A percentile compares a stretch with the other conserved stretches of the same genome.
phyloP scores from a whole-genome alignment of 1,140 invertebrate genomes.

The Rhagoletis zephyria region DNA sequence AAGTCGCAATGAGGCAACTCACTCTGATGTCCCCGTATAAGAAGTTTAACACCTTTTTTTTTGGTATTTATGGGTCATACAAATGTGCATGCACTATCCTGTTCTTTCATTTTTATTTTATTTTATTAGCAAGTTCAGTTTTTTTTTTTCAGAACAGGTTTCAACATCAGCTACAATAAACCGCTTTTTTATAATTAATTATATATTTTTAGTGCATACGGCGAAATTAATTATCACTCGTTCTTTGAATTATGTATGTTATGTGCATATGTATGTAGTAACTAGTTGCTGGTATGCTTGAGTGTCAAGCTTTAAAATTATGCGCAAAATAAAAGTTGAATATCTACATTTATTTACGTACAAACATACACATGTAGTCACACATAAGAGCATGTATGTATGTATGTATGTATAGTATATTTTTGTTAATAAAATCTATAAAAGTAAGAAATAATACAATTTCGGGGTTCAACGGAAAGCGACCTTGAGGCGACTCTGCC shows the following conservation, averaged over 20 bases:
- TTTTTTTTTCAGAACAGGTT: background rate
- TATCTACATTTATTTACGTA: no score
- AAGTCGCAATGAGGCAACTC: no score
- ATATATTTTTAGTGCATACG: background rate
- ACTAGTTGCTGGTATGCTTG: no score
- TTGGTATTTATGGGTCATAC: no score
- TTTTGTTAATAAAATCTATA: no score
- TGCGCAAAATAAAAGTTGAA: no score
- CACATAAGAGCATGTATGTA: background rate
- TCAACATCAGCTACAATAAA: background rate
- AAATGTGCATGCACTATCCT: no score
- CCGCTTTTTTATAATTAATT: background rate
- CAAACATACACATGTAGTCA: background rate
- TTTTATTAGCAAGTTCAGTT: background rate
- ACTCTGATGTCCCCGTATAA: no score
- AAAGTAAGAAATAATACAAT: conserved; percentile 12
- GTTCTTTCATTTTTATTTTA: background rate
- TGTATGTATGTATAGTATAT: background rate
- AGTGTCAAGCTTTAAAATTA: no score
- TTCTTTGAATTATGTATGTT: background rate
- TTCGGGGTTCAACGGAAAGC: background rate
- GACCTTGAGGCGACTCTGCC: background rate
- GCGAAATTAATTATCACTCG: conserved; percentile 6
- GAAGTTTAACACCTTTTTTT: no score
- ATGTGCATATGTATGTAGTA: no score